Percentiles rank a stretch among this genome's conserved stretches.
Conservation (phyloP, 2,888 invertebrate species). For the Eupithecia abbreviata region DNA sequence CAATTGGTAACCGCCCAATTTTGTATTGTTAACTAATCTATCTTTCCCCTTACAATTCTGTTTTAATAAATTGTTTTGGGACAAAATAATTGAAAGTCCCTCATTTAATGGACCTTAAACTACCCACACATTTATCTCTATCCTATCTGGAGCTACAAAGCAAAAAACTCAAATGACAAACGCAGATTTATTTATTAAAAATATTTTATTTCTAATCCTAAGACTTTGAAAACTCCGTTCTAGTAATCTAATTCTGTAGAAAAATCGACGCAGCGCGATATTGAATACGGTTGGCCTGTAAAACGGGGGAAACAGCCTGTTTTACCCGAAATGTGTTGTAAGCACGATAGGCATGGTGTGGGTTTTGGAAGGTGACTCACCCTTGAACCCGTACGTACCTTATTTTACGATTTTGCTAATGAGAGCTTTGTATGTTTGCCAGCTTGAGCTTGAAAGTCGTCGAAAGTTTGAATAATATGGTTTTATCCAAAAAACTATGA, state of each 20-base stretch:
- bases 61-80: no score
- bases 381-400: conserved; percentile 37
- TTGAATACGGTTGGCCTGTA: conserved; percentile 58
- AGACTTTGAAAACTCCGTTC: background rate
- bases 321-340: conserved; percentile 59
- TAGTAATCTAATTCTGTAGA: conserved; percentile 17
- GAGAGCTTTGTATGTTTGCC: conserved; percentile 38
- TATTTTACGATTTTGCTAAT: conserved; percentile 39
- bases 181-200: no score
- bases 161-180: no score
- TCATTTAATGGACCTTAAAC: no score
- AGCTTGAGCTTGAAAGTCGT: background rate
- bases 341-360: conserved; percentile 54
- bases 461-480: background rate
- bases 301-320: conserved; percentile 60
- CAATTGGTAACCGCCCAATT: no score
- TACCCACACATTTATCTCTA: no score
- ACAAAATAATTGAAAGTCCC: no score
- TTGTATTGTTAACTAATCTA: no score
- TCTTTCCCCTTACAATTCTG: no score
- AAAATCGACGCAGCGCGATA: conserved; percentile 36
- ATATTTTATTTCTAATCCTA: background rate
- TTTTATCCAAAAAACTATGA: background rate
- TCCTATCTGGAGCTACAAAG: no score
- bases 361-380: conserved; percentile 37